Evolutionary conservation across 2,113 vertebrate genomes (phyloP).

Genomic region (Strix aluco): DNA sequence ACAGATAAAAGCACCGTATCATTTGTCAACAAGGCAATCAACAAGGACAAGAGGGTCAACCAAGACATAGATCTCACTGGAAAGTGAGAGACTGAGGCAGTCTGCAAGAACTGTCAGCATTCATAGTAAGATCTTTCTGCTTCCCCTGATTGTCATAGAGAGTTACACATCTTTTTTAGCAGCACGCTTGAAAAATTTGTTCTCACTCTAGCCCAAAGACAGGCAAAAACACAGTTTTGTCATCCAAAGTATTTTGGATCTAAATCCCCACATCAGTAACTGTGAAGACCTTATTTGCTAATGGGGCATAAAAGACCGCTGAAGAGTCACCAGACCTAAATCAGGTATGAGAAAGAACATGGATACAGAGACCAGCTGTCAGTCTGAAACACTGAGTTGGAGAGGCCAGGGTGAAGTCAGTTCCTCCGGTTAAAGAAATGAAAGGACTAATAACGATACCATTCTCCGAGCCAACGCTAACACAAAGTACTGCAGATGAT

Average conservation of each 20-base stretch:
- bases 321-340: background rate
- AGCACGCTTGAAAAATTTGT: background rate
- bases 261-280: background rate
- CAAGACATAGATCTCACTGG: fast-evolving
- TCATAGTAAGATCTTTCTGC: background rate
- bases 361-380: background rate
- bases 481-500: conserved; percentile 88
- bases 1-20: background rate
- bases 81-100: background rate
- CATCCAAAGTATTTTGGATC: background rate
- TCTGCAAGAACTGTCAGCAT: background rate
- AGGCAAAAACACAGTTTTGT: background rate
- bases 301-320: background rate
- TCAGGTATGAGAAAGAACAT: background rate
- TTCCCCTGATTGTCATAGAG: background rate
- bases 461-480: conserved; percentile 80
- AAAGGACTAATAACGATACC: conserved; percentile 69
- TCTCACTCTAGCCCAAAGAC: background rate
- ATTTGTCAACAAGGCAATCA: background rate
- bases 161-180: background rate
- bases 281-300: background rate
- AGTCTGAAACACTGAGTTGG: background rate
- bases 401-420: background rate
- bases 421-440: background rate
- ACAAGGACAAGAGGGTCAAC: background rate